Evolutionary conservation across 2,797 vertebrate species (phyloP), one percentile per base, ranked within the genome.

Genomic region (Chelonia mydas): DNA sequence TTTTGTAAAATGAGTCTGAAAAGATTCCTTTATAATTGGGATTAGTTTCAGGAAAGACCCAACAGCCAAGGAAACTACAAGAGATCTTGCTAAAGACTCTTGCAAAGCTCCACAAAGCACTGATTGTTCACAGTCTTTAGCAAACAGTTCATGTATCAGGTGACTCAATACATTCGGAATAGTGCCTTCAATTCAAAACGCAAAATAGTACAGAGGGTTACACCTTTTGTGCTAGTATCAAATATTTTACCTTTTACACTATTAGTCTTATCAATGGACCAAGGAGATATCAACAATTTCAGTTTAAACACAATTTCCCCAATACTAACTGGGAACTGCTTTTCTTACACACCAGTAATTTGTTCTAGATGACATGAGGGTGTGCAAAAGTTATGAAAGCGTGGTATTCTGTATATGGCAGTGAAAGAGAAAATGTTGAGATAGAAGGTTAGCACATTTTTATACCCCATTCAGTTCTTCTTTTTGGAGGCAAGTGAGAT

Each of bases 81-180:
- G 86, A 85, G 94, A 96, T 96, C 96, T 96, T 93, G 92, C 97
- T 97, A 86, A 98, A 97, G 84, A 83, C 92, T 97, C 88, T 89
- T 95, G 88, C 95, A 77, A 89, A 97, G 86, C 61, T 93, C 93
- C 92, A 97, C 96, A 98, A 98, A 98, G 97, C 93, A 91, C 57
- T 68, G 87, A 97, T 96, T 98, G 97, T 98, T 98, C 95, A 86
- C 12, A 83, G 91, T 89, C 96, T 95, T 98, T 96, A 98, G 98
- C 98, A 99, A 98, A 98, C 98, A 98, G 98, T 99, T 98, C 98
- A 96, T 97, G 97, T 97, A 97, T 95, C 97, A 97, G 97, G 96
- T 97, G 96, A 98, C 92, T 96, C 93, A 95, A 93, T 0, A 94
- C 90, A 96, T 95, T 79, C 95, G 95, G 87, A 89, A 87, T 13